phyloP scores from a whole-genome alignment of 2,113 vertebrate genomes.

The Larimichthys crocea region DNA sequence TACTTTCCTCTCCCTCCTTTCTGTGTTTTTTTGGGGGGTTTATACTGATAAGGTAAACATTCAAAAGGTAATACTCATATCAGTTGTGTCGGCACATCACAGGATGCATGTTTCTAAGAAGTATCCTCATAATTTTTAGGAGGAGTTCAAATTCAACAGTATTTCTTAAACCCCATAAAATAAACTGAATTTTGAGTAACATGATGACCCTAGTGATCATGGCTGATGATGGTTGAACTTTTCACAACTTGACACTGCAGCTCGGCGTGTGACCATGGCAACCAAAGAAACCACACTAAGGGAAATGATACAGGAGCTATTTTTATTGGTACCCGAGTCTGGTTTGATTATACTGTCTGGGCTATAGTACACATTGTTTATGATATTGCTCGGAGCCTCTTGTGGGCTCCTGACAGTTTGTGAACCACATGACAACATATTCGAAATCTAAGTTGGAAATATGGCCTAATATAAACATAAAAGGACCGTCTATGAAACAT shows the following conservation, averaged over 20 bases:
- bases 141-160: neutral
- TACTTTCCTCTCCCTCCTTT: neutral
- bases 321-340: constrained; percentile 44
- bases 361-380: constrained; percentile 4
- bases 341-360: constrained; percentile 44
- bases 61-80: neutral
- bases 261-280: constrained; percentile 61
- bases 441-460: neutral
- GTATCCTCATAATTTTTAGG: neutral
- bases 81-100: neutral
- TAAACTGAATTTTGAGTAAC: neutral
- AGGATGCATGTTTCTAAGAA: neutral
- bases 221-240: constrained; percentile 48
- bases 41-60: neutral
- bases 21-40: neutral
- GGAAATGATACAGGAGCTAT: constrained; percentile 52
- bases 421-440: neutral
- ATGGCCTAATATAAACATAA: neutral
- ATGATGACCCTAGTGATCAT: constrained; percentile 8
- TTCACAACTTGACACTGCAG: constrained; percentile 15
- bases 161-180: neutral
- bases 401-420: neutral
- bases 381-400: constrained; percentile 3
- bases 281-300: constrained; percentile 47
- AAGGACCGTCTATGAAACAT: neutral